Evolutionary conservation across 2,113 vertebrate species (phyloP).

Genomic region (Okapia johnstoni): DNA sequence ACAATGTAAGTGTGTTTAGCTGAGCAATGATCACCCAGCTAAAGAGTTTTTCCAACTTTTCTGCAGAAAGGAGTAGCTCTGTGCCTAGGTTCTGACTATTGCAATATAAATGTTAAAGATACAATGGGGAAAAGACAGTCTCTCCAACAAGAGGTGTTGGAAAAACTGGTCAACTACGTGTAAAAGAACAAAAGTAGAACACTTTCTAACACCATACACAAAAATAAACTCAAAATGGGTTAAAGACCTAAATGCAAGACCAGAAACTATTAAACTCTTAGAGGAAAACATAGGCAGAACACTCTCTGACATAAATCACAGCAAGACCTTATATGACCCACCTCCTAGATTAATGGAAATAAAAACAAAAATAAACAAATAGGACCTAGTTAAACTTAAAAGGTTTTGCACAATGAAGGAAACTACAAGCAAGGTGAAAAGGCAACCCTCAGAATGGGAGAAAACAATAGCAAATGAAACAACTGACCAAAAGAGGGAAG

Average conservation of each 20-base stretch:
- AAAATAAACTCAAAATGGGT: not conserved
- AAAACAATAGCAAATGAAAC: not conserved
- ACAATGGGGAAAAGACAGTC: not conserved
- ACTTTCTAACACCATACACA: not conserved
- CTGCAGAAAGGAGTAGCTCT: not conserved
- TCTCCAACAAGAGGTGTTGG: not conserved
- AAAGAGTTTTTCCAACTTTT: not conserved
- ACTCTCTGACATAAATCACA: not conserved
- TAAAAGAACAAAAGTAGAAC: not conserved
- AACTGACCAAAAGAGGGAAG: not conserved
- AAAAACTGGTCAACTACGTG: not conserved
- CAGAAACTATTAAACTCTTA: not conserved
- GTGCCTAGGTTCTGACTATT: not conserved
- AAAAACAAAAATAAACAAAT: not conserved
- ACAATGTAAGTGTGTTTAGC: not conserved
- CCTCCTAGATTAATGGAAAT: not conserved
- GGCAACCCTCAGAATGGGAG: not conserved
- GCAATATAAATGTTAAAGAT: not conserved
- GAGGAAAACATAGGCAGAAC: not conserved
- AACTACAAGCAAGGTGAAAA: not conserved
- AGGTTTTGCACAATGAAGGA: not conserved
- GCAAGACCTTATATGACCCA: not conserved
- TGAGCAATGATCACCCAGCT: not conserved
- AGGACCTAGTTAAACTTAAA: not conserved
- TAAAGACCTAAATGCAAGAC: not conserved